Evolutionary conservation across 1,140 invertebrate genomes (phyloP), one percentile per base, ranked within the genome.

Genomic region (Drosophila navojoa): DNA sequence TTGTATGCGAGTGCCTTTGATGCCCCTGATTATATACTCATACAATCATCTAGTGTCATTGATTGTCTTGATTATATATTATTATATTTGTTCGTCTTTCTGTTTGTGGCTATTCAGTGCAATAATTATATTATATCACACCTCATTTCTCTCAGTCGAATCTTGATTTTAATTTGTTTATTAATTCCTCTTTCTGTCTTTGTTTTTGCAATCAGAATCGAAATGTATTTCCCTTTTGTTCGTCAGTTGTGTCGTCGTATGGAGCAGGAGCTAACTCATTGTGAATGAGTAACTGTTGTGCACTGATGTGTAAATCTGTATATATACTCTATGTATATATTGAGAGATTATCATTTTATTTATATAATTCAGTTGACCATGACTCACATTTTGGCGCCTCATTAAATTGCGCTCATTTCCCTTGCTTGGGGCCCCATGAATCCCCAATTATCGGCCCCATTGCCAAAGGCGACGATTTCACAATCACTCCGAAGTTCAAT

Each of bases 341-440:
- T 38, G 35, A 27, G 42, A 47, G 32, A 25, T 70, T 61, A 61
- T 61, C 45, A 49, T 38, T 49, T 66, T 66, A 49, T 66, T 58
- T 49, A 59, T 75, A 59, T 62, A 69, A 66, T 71, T 67, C 47
- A 68, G 63, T 69, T 86, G 81, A 75, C 81, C 81, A 64, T 85
- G 81, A 85, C 81, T 81, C 78, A 86, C 75, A 71, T 85, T 75
- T 66, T 32, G 11, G 19, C 15, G 38, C 27, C 22, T 45, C 50
- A 42, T 63, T 58, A 54, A 67, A 55, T 42, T 35, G 29, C 4
- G 42, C 49, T 44, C 42, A 54, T 29, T 38, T 29, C 60, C 67
- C 50, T 42, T 45, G 25, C 45, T 55, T 49, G 40, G 55, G 25
- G 42, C 7, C n/a, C 50, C 42, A 72, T 11, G 35, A 38, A 38